Evolutionary conservation across 2,113 vertebrate genomes (phyloP).

Genomic region (Fulica atra): DNA sequence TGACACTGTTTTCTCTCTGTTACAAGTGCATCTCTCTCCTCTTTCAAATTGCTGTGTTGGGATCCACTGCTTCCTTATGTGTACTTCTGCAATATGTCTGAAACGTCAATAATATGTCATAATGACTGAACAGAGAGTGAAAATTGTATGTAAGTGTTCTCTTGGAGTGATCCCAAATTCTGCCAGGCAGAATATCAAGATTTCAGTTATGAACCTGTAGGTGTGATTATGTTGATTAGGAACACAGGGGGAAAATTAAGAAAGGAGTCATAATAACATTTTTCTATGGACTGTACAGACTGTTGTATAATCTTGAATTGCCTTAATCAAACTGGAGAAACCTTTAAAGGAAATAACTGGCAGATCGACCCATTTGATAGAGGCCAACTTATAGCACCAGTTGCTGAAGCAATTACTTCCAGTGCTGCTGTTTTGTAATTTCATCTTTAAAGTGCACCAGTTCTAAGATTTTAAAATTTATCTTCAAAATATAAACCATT

Average conservation of each 20-base stretch:
- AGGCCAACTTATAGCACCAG: not conserved
- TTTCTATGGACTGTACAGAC: not conserved
- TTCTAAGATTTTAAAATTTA: not conserved
- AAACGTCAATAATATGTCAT: not conserved
- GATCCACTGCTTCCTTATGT: not conserved
- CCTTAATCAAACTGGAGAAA: not conserved
- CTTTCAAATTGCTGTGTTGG: not conserved
- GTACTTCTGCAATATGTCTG: not conserved
- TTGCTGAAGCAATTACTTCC: not conserved
- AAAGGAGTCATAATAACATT: not conserved
- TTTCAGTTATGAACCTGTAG: not conserved
- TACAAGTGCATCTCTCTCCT: fast-evolving
- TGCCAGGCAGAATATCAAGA: not conserved
- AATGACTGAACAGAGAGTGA: not conserved
- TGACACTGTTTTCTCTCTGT: not conserved
- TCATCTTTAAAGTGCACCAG: not conserved
- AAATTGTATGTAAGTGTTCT: not conserved
- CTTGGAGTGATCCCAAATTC: not conserved
- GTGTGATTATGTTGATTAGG: not conserved
- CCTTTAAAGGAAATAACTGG: not conserved
- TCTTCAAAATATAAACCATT: not conserved
- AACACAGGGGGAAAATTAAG: not conserved
- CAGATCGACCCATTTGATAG: not conserved
- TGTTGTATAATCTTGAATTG: not conserved
- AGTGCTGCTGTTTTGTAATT: not conserved